These are phyloP conservation scores for Ectropis grisescens DNA, from an alignment of 1,140 invertebrate species.

Conservation along the genomic window DNA sequence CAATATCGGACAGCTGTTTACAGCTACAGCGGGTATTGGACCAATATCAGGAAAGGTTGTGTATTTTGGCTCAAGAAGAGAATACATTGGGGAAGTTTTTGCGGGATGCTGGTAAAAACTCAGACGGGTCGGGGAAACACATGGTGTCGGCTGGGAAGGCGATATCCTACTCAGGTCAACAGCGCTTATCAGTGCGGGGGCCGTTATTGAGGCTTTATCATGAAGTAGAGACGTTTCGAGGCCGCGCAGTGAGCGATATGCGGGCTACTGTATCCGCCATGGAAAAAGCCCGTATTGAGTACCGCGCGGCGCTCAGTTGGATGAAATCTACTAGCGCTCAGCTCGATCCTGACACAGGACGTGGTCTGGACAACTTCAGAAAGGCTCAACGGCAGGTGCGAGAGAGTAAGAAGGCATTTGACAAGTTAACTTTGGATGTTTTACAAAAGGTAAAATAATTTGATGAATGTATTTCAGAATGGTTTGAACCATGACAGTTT, in stretches of 20 bases:
- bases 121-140: constrained; percentile 86
- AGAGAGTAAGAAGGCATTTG: constrained; percentile 89
- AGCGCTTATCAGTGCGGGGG: constrained; percentile 87
- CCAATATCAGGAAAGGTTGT: constrained; percentile 93
- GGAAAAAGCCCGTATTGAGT: constrained; percentile 97
- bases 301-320: constrained; percentile 96
- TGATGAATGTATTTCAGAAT: not conserved
- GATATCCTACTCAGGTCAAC: constrained; percentile 94
- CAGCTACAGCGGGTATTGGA: constrained; percentile 93
- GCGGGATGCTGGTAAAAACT: constrained; percentile 93
- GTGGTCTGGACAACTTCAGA: constrained; percentile 95
- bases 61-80: constrained; percentile 95
- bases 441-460: constrained; percentile 85
- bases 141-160: constrained; percentile 95
- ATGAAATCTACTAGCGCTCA: constrained; percentile 98
- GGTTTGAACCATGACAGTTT: not conserved
- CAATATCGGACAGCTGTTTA: constrained; percentile 92
- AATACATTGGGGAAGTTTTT: constrained; percentile 95
- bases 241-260: constrained; percentile 94
- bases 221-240: constrained; percentile 95
- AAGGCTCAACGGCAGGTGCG: constrained; percentile 86
- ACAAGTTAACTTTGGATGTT: constrained; percentile 94
- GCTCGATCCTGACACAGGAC: constrained; percentile 96
- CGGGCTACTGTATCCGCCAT: constrained; percentile 90
- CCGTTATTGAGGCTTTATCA: constrained; percentile 93